These are phyloP conservation scores for Leucania comma DNA, from an alignment of 2,888 invertebrate species.

Conservation along the genomic window DNA sequence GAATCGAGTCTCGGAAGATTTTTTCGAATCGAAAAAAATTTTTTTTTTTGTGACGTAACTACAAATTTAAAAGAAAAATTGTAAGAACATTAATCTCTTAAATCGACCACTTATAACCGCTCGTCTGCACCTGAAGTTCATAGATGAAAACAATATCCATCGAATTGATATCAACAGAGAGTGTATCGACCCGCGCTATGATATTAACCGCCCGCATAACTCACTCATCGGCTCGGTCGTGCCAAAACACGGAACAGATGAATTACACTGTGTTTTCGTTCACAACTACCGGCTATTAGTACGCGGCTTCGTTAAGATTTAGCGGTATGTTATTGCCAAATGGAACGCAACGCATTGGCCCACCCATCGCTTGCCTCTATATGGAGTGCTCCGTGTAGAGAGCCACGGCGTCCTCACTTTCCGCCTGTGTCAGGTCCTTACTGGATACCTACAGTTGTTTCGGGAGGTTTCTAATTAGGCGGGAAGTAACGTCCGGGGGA, in stretches of 20 bases:
- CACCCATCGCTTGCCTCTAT: not conserved
- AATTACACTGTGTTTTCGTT: slow-evolving; percentile 37
- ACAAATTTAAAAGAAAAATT: too few relatives aligned
- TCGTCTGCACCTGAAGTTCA: slow-evolving; percentile 35
- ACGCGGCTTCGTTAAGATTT: not conserved
- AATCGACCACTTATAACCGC: slow-evolving; percentile 14
- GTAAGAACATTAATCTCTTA: not conserved
- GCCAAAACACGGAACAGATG: slow-evolving; percentile 57
- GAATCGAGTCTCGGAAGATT: too few relatives aligned
- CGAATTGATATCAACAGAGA: slow-evolving; percentile 58
- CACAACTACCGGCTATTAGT: slow-evolving; percentile 9
- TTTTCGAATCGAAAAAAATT: too few relatives aligned
- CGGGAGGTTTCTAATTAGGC: too few relatives aligned
- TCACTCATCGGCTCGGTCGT: slow-evolving; percentile 22
- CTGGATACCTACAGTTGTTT: too few relatives aligned
- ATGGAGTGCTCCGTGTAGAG: too few relatives aligned
- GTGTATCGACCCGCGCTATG: slow-evolving; percentile 37
- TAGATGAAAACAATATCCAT: slow-evolving; percentile 35
- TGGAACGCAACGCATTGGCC: not conserved
- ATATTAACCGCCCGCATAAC: slow-evolving; percentile 44
- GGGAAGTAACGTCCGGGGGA: too few relatives aligned
- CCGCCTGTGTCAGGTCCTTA: too few relatives aligned
- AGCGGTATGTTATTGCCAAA: not conserved
- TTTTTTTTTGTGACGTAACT: too few relatives aligned
- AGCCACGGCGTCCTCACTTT: too few relatives aligned